Evolutionary conservation across 2,797 vertebrate genomes (phyloP), one percentile per base, ranked within the genome.

Genomic region (Todus mexicanus): DNA sequence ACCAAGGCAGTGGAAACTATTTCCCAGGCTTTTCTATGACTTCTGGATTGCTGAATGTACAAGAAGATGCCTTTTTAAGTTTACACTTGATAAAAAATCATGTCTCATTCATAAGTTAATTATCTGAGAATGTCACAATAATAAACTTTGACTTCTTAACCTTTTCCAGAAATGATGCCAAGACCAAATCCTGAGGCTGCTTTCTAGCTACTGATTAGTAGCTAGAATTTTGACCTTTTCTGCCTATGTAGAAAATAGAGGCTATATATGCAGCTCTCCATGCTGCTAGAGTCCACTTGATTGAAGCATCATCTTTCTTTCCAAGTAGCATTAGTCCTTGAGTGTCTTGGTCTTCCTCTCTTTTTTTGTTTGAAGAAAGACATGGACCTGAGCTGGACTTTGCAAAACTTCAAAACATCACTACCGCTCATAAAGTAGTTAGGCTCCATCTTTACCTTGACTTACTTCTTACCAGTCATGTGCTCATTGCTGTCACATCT

Each of bases 121-220:
- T 90, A 88, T 94, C 88, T 81, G 82, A 89, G 83, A 95, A 93
- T 95, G 84, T 96, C 94, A 96, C 72, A 65, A 74, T 92, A 96
- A 95, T 92, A 94, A 95, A 95, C 87, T 91, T 94, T 84, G 93
- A 74, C 92, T 94, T 89, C 85, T 94, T 92, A 95, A 94, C 92
- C 96, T 97, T 96, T 87, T 93, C 69, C 53, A 94, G 76, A 84
- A 87, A 82, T 76, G 43, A 89, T 92, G 85, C 87, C 95, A 94
- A 89, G 89, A 89, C 86, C 51, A 92, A 94, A 91, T 95, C 95
- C 96, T 90, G 73, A 89, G 93, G 89, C 90, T 90, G 74, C 77
- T 91, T 91, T 93, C 86, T 90, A 75, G 77, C 91, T 93, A 93
- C 90, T 94, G 95, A 95, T 94, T 94, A 93, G 90, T 86, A 92